phyloP scores from a whole-genome alignment of 2,113 vertebrate species.

The Silurus meridionalis region DNA sequence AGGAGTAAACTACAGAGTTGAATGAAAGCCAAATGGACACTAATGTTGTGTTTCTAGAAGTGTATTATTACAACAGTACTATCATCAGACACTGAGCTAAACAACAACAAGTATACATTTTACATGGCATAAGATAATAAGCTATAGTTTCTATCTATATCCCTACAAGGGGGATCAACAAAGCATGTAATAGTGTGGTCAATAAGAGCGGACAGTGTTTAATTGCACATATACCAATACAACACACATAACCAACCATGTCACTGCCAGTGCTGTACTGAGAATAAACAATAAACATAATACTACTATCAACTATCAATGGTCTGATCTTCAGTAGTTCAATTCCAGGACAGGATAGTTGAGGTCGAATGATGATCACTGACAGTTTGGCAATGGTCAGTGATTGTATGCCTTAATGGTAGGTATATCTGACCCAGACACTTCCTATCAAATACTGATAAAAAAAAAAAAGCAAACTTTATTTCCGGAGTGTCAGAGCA shows the following conservation, averaged over 20 bases:
- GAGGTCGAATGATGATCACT: neutral
- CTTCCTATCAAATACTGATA: neutral
- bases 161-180: neutral
- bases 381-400: neutral
- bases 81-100: neutral
- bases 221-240: neutral
- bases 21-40: too few species aligned
- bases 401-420: neutral
- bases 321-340: neutral
- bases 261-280: neutral
- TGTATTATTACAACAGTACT: neutral
- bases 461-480: neutral
- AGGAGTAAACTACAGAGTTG: too few species aligned
- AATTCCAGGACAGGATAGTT: neutral
- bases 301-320: too few species aligned
- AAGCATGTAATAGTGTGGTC: neutral
- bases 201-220: neutral
- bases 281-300: neutral
- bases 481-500: neutral
- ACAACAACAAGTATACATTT: neutral
- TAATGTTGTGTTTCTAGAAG: neutral
- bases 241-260: neutral
- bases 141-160: neutral
- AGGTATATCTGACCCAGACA: neutral
- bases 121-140: neutral